Conservation (phyloP, 1,140 invertebrate species). For the Ctenoplectra terminalis region DNA sequence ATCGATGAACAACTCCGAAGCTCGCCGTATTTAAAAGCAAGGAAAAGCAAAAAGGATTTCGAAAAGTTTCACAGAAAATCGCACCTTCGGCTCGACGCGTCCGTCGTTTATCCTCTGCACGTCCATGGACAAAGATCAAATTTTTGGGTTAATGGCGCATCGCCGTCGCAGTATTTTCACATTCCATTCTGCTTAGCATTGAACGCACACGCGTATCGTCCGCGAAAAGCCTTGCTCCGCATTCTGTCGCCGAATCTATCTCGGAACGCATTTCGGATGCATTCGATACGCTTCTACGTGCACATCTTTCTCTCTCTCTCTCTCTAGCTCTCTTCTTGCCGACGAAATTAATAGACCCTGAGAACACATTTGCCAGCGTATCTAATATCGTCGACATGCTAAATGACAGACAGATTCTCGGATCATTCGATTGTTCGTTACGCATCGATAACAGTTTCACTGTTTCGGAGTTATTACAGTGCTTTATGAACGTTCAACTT, state of each 20-base stretch:
- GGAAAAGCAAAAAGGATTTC: too few relatives aligned
- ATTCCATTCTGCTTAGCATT: slow-evolving; percentile 28
- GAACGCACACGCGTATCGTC: background rate
- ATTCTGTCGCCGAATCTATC: slow-evolving; percentile 45
- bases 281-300: slow-evolving; percentile 31
- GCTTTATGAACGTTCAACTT: background rate
- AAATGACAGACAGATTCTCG: slow-evolving; percentile 27
- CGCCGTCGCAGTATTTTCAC: slow-evolving; percentile 11
- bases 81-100: background rate
- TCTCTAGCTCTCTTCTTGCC: slow-evolving; percentile 24
- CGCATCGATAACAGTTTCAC: slow-evolving; percentile 15
- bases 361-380: slow-evolving; percentile 23
- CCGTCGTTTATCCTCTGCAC: background rate
- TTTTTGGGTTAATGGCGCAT: slow-evolving; percentile 12
- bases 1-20: too few relatives aligned
- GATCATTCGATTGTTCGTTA: slow-evolving; percentile 8
- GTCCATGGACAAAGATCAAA: background rate
- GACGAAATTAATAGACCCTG: slow-evolving; percentile 54
- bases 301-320: background rate
- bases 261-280: slow-evolving; percentile 35
- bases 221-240: slow-evolving; percentile 43
- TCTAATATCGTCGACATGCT: slow-evolving; percentile 41
- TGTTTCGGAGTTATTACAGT: too few relatives aligned
- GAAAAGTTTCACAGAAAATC: background rate
- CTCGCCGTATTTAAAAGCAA: too few relatives aligned